Conservation (phyloP, 2,113 vertebrate genomes). For the Vireo altiloquus region DNA sequence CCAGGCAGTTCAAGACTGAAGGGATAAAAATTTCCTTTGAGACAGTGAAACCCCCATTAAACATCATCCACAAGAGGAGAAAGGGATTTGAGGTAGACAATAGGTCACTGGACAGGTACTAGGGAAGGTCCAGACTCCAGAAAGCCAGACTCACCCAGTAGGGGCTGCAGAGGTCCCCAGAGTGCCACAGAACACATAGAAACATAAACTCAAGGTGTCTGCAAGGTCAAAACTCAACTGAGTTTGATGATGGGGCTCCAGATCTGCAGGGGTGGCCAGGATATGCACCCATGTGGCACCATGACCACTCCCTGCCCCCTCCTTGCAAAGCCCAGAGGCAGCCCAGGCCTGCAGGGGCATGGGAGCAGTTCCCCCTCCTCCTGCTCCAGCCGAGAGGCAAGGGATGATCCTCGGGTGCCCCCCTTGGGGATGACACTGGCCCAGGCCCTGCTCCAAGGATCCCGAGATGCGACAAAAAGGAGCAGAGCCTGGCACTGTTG, state of each 20-base stretch:
- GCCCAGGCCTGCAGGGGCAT: rapidly evolving
- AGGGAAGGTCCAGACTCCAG: not conserved
- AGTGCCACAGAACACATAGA: not conserved
- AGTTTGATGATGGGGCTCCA: not conserved
- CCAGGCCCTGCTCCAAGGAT: not conserved
- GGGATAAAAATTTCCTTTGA: not conserved
- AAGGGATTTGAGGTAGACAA: not conserved
- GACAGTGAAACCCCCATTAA: not conserved
- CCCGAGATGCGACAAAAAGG: not conserved
- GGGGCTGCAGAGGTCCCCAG: not conserved
- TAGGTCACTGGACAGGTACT: not conserved
- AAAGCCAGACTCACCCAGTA: not conserved
- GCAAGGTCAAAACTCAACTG: not conserved
- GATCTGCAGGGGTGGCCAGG: not conserved
- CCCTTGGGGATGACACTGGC: not conserved
- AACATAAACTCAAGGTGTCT: not conserved
- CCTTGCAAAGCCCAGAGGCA: not conserved
- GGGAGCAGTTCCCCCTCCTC: not conserved
- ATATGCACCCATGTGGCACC: no score
- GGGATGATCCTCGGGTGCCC: not conserved
- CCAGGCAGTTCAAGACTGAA: not conserved
- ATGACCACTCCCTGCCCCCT: rapidly evolving
- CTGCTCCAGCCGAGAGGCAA: not conserved
- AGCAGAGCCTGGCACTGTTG: rapidly evolving
- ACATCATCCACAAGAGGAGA: not conserved